Conservation (phyloP, 2,888 invertebrate species). For the Erebia palarica region DNA sequence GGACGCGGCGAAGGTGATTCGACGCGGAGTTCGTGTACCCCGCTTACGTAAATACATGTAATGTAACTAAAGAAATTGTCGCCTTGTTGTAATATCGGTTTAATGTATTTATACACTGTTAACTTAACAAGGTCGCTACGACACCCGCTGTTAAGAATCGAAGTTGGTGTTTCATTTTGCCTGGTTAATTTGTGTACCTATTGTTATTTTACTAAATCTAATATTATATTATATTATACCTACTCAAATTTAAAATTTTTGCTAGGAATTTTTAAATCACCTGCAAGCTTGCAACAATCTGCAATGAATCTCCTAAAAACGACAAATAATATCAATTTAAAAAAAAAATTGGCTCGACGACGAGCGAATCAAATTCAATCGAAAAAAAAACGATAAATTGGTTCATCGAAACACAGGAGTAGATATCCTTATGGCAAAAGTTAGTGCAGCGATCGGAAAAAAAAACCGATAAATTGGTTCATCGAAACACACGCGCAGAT, state of each 20-base stretch:
- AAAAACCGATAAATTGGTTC: slow-evolving; percentile 12
- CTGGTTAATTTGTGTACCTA: slow-evolving; percentile 8
- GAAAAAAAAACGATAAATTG: slow-evolving; percentile 12
- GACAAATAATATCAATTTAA: neutral
- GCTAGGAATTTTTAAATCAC: no score
- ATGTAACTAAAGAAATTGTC: slow-evolving; percentile 66
- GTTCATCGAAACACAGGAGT: slow-evolving; percentile 22
- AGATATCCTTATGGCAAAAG: slow-evolving; percentile 35
- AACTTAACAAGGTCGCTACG: slow-evolving; percentile 38
- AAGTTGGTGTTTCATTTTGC: slow-evolving; percentile 25
- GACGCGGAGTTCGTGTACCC: slow-evolving; percentile 67
- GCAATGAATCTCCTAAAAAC: neutral
- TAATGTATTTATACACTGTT: slow-evolving; percentile 36
- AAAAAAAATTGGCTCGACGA: neutral
- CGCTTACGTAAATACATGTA: slow-evolving; percentile 73
- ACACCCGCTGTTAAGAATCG: slow-evolving; percentile 23
- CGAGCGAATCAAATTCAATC: neutral
- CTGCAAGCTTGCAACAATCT: no score
- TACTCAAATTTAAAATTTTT: no score
- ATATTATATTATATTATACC: no score
- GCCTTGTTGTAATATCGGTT: slow-evolving; percentile 40
- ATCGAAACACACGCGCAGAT: slow-evolving; percentile 23
- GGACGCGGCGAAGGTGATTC: slow-evolving; percentile 75
- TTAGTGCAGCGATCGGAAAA: no score
- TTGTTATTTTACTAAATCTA: slow-evolving; percentile 31